Base-by-base conservation (phyloP, 2,797 vertebrate species). In the Zenarchopterus dispar region DNA sequence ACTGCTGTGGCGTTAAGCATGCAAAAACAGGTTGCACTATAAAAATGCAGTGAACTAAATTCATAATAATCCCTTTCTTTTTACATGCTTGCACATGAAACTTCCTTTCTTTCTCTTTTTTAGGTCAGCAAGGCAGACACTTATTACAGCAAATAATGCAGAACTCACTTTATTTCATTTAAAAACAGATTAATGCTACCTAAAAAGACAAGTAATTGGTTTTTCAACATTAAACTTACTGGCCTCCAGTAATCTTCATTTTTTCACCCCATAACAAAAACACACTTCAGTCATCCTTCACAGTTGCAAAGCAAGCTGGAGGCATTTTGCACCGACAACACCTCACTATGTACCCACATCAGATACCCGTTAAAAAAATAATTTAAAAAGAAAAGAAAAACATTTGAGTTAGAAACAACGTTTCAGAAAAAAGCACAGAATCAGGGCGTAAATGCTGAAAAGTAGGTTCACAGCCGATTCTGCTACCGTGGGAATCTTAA, bases 401-500 rank as follows among this genome's bases (percentile, higher is more conserved):
- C 21, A n/a, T 56, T 54, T 41, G n/a, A 1, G 28, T 17, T 55
- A 49, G 33, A 56, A 28, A 28, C 28, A 28, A 24, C 28, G 8
- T 28, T 6, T 3, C 3, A 28, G 28, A 7, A 28, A 7, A 28
- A 6, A 8, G n/a, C n/a, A 28, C 28, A 28, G 28, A 28, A 48
- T 66, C 41, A 17, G 23, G 18, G 58, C 42, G 62, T 56, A 58
- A 67, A 56, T 5, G 13, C 52, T 19, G 17, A 36, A 49, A 44
- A 60, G 48, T 45, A 42, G 26, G 54, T 28, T 41, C 50, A 53
- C 18, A 9, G 49, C 15, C 21, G n/a, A 59, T 70, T 64, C 42
- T 43, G 51, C 13, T 21, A 36, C 68, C 66, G 53, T 70, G 63
- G 75, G 62, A 75, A 70, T 60, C 17, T 3, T 0, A 16, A 17